Conservation (phyloP, 2,113 vertebrate species). For the Catharus minimus region DNA sequence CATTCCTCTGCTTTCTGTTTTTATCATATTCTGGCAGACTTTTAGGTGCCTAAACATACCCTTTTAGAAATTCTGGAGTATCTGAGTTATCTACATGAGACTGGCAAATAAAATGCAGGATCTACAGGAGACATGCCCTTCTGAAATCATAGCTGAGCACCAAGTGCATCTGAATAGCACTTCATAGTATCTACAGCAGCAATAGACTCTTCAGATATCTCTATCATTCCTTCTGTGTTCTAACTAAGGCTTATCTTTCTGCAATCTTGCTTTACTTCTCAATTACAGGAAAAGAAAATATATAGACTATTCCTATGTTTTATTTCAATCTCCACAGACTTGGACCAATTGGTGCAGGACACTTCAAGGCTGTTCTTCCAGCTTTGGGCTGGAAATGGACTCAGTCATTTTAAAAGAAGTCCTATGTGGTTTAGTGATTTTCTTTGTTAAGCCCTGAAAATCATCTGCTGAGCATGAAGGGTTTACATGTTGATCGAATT, state of each 20-base stretch:
- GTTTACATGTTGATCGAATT: background rate
- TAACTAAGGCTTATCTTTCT: background rate
- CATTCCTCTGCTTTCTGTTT: background rate
- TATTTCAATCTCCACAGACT: background rate
- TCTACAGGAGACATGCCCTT: background rate
- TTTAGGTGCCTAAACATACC: background rate
- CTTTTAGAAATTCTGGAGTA: background rate
- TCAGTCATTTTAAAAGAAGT: background rate
- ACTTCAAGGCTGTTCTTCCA: background rate
- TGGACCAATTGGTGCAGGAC: background rate
- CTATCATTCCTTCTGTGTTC: background rate
- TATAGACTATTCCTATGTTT: background rate
- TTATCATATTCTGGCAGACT: background rate
- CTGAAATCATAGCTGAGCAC: background rate
- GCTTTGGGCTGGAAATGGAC: background rate
- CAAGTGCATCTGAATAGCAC: background rate
- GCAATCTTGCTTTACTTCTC: background rate
- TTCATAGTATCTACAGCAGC: background rate
- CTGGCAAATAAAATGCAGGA: background rate
- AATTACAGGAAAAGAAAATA: background rate
- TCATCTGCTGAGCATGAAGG: background rate
- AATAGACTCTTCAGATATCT: background rate
- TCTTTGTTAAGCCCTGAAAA: background rate
- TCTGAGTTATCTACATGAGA: background rate
- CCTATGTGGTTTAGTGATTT: background rate